Conservation (phyloP, 2,888 invertebrate species). For the Cancer borealis region DNA sequence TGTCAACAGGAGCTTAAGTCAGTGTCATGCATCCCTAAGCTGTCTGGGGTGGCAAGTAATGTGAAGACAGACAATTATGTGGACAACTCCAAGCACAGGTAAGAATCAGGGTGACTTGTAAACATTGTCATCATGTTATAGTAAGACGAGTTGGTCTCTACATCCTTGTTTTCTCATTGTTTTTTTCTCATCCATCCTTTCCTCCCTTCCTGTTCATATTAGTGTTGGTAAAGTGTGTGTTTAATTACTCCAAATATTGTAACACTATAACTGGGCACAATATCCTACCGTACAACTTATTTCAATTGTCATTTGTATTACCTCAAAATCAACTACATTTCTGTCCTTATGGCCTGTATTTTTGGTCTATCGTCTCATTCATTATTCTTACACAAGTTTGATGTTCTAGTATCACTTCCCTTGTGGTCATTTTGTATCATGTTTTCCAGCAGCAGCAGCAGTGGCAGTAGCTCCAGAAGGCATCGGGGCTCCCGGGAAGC, state of each 20-base stretch:
- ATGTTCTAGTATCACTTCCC: background rate
- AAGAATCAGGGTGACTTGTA: background rate
- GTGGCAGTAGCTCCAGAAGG: conserved; percentile 55
- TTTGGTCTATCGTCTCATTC: background rate
- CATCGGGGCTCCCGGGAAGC: conserved; percentile 61
- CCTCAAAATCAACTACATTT: background rate
- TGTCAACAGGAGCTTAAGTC: conserved; percentile 67
- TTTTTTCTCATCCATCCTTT: background rate
- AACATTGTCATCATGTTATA: background rate
- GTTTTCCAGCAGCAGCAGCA: background rate
- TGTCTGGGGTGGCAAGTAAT: conserved; percentile 57
- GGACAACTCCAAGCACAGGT: conserved; percentile 69
- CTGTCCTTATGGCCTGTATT: background rate
- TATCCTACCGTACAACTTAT: background rate
- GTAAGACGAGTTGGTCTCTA: too few species aligned
- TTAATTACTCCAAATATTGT: background rate
- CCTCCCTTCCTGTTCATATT: background rate
- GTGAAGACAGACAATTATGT: conserved; percentile 39
- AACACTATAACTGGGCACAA: background rate
- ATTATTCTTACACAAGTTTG: background rate
- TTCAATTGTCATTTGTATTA: background rate
- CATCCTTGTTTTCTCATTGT: too few species aligned
- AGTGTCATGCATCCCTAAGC: conserved; percentile 65
- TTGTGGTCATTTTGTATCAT: background rate
- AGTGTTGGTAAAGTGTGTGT: background rate